Evolutionary conservation across 2,888 invertebrate species (phyloP), one percentile per base, ranked within the genome.

Genomic region (Rhingia campestris): DNA sequence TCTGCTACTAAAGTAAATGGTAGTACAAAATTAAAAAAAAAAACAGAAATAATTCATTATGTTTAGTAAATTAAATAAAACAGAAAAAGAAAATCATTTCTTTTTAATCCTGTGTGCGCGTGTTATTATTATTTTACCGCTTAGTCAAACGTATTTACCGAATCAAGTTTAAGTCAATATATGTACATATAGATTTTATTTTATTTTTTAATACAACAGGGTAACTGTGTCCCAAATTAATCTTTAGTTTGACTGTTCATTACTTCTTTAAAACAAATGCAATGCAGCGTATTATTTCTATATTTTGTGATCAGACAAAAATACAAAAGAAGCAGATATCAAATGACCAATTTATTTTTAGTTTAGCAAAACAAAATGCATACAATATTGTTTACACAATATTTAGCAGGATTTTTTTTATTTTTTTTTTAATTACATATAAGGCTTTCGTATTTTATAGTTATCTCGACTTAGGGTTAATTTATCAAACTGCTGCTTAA

Each of bases 1-100:
- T 75, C 59, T 70, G 84, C 74, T 84, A 84, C 84, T 84, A 80
- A 74, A 22, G 14, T 35, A 45, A 74, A 56, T 41, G 59, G 82
- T 79, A 79, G 82, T 82, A 82, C 82, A 82, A 80, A n/a, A n/a
- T n/a, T n/a, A n/a, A n/a, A n/a, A n/a, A n/a, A n/a, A n/a, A n/a
- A n/a, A 82, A 51, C 22, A 63, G 59, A 70, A 53, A 61, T 3
- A 64, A 73, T 33, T 67, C 45, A 54, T 79, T 79, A 67, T 47
- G 70, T 69, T 69, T 56, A 32, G 9, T 63, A 43, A 56, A 41
- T 39, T 22, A 22, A 22, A 22, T 22, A 22, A 22, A 22, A 22
- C 22, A 22, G 22, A 54, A 59, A 43, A 45, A 4, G 43, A 61
- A 70, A 76, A 64, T 75, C 53, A 58, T 61, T 61, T 77, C 67